Conservation (phyloP, 2,888 invertebrate genomes). For the Bursaphelenchus okinawaensis region DNA sequence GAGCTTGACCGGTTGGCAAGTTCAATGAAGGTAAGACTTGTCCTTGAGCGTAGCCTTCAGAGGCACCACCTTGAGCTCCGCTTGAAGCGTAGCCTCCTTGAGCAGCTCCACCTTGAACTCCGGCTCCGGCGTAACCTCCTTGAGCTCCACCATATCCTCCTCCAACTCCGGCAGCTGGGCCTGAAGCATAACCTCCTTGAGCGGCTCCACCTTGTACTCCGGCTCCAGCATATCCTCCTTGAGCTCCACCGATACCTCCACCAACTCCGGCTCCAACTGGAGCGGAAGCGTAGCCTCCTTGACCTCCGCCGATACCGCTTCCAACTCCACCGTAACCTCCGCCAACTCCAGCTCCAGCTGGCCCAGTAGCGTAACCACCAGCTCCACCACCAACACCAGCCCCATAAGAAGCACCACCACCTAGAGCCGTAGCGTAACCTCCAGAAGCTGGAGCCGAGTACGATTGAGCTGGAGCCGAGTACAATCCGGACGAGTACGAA, state of each 20-base stretch:
- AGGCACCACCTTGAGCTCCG: not conserved
- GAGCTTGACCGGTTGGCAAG: slow-evolving; percentile 3
- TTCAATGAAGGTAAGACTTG: not conserved
- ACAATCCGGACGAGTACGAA: not conserved
- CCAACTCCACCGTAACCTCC: not conserved
- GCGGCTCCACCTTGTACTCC: slow-evolving; percentile 8
- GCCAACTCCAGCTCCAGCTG: not conserved
- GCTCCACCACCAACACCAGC: not conserved
- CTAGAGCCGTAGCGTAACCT: slow-evolving; percentile 8
- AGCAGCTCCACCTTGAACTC: not conserved
- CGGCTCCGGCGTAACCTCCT: not conserved
- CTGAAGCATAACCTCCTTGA: not conserved
- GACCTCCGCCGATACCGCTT: not conserved
- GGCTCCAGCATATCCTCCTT: slow-evolving; percentile 16
- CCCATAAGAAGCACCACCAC: slow-evolving; percentile 4
- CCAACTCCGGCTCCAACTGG: not conserved
- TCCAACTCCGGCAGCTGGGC: not conserved
- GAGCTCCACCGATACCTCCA: slow-evolving; percentile 16
- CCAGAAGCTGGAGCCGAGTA: slow-evolving; percentile 2
- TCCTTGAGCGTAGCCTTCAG: not conserved
- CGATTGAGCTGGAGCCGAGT: slow-evolving; percentile 1
- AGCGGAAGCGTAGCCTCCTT: not conserved
- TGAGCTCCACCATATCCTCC: not conserved
- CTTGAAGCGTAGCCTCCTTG: not conserved
- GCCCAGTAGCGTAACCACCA: not conserved